These are phyloP conservation scores for Dicyrtoma fusca DNA, from an alignment of 2,888 invertebrate species.

Conservation along the genomic window DNA sequence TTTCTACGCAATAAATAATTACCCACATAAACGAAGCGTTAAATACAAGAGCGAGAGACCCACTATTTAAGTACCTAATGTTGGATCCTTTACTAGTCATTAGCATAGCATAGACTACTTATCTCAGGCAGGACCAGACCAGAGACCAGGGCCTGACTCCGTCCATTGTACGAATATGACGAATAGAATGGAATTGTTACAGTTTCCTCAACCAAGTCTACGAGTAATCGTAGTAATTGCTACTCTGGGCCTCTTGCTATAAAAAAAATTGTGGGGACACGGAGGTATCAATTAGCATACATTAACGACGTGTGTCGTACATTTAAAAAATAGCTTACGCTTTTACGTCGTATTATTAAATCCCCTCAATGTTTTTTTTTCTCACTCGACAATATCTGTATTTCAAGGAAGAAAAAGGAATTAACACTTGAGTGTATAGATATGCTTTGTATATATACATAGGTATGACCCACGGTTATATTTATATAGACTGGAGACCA, in stretches of 20 bases:
- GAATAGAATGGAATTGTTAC: not conserved
- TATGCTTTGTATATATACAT: too few species aligned
- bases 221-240: constrained; percentile 8
- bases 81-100: constrained; percentile 15
- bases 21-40: constrained; percentile 18
- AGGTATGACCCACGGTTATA: too few species aligned
- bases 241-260: constrained; percentile 19
- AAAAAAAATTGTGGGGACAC: constrained; percentile 22
- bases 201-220: not conserved
- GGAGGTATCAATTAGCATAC: constrained; percentile 22
- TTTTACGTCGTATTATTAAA: too few species aligned
- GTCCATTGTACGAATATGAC: not conserved
- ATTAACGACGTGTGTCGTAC: constrained; percentile 21
- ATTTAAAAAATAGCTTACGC: too few species aligned
- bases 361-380: too few species aligned
- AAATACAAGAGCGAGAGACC: constrained; percentile 16
- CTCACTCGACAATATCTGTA: too few species aligned
- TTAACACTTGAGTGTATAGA: too few species aligned
- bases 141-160: too few species aligned
- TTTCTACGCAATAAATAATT: constrained; percentile 27
- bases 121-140: too few species aligned
- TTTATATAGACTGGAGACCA: too few species aligned
- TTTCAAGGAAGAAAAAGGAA: too few species aligned
- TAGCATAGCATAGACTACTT: constrained; percentile 23
- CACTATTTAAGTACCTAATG: constrained; percentile 29